A percentile compares a stretch with the other conserved stretches of the same genome.
Conservation (phyloP, 2,888 invertebrate genomes). For the Pterobdella sp. region DNA sequence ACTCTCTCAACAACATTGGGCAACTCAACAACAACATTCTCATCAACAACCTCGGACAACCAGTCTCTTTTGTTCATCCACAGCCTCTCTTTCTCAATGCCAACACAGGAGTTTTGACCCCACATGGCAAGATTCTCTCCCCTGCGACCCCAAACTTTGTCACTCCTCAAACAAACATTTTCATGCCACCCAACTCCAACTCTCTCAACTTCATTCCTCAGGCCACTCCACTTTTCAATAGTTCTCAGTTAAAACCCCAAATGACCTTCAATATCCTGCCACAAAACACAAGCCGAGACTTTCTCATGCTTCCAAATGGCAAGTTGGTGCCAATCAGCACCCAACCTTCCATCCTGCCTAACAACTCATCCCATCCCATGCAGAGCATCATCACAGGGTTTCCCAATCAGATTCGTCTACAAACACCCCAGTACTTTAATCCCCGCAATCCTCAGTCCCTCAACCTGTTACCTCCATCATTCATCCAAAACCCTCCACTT, state of each 20-base stretch:
- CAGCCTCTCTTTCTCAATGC: slow-evolving; percentile 24
- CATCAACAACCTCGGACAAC: slow-evolving; percentile 27
- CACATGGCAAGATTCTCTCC: slow-evolving; percentile 22
- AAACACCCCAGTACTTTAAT: slow-evolving; percentile 18
- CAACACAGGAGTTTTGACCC: slow-evolving; percentile 1
- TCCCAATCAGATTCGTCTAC: slow-evolving; percentile 24
- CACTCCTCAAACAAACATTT: slow-evolving; percentile 20
- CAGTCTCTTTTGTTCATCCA: slow-evolving; percentile 20
- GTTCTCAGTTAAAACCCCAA: slow-evolving; percentile 18
- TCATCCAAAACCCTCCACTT: not conserved
- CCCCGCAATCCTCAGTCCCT: slow-evolving; percentile 19
- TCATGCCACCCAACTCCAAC: slow-evolving; percentile 15
- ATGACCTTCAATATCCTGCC: slow-evolving; percentile 26
- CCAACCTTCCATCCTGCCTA: slow-evolving; percentile 25
- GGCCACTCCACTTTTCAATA: slow-evolving; percentile 22
- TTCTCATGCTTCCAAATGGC: slow-evolving; percentile 27
- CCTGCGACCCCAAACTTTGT: slow-evolving; percentile 9
- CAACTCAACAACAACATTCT: slow-evolving; percentile 23
- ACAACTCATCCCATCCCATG: slow-evolving; percentile 21
- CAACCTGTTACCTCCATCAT: slow-evolving; percentile 12
- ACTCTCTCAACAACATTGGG: not conserved
- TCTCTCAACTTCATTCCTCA: slow-evolving; percentile 21
- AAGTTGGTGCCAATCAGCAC: slow-evolving; percentile 27
- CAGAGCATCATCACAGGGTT: slow-evolving; percentile 28
- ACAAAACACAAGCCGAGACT: slow-evolving; percentile 24